Percentiles rank a stretch among this genome's conserved stretches.
Evolutionary conservation across 2,113 vertebrate species (phyloP).

Genomic region (Plestiodon gilberti): DNA sequence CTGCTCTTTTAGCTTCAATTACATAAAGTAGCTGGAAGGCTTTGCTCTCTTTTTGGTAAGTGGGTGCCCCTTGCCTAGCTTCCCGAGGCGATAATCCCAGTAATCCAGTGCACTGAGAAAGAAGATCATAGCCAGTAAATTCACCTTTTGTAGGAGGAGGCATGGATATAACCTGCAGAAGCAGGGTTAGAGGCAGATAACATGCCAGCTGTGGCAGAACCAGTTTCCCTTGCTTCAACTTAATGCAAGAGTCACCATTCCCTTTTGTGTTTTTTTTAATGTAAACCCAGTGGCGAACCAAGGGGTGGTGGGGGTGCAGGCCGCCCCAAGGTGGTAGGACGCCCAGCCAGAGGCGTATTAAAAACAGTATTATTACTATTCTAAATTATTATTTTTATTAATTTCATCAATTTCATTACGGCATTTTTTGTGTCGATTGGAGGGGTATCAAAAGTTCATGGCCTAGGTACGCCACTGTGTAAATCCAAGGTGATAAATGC

Average conservation of each 20-base stretch:
- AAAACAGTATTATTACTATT: no score
- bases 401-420: no score
- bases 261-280: not conserved
- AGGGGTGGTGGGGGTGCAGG: no score
- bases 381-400: no score
- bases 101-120: constrained; percentile 17
- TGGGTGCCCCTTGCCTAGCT: constrained; percentile 1
- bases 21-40: constrained; percentile 24
- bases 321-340: no score
- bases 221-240: not conserved
- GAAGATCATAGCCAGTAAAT: constrained; percentile 1
- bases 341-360: no score
- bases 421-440: no score
- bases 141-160: constrained; percentile 7
- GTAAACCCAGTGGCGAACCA: no score
- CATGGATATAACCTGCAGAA: not conserved
- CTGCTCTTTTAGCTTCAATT: constrained; percentile 23
- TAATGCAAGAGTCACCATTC: not conserved
- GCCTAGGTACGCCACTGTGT: no score
- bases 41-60: constrained; percentile 24
- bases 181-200: constrained; percentile 6
- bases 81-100: constrained; percentile 14
- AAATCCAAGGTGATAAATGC: constrained; percentile 18
- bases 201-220: not conserved
- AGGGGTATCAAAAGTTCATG: no score